A percentile compares a stretch with the other conserved stretches of the same genome.
phyloP scores from a whole-genome alignment of 2,888 invertebrate genomes.

The Drosophila austrosaltans region DNA sequence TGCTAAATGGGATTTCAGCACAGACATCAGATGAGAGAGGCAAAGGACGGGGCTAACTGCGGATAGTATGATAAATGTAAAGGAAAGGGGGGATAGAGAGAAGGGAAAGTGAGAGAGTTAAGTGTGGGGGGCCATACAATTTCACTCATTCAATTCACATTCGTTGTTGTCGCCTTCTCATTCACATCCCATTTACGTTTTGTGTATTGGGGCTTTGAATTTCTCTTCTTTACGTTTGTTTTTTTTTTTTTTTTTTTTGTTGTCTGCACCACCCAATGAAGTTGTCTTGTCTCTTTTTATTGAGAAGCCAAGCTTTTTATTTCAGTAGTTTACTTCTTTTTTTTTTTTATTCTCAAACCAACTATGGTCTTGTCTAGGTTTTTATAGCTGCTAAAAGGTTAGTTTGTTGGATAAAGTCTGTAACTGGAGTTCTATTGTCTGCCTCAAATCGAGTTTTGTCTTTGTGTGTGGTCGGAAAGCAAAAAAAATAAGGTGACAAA shows the following conservation, averaged over 20 bases:
- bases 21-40: not conserved
- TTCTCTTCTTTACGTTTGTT: conserved; percentile 30
- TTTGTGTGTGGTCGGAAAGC: conserved; percentile 19
- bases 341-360: conserved; percentile 8
- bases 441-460: conserved; percentile 8
- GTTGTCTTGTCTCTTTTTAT: conserved; percentile 34
- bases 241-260: not conserved
- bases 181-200: conserved; percentile 50
- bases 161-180: conserved; percentile 46
- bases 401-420: conserved; percentile 15
- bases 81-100: not conserved
- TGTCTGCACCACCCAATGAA: conserved; percentile 35
- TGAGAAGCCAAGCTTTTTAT: conserved; percentile 18
- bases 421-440: conserved; percentile 31
- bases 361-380: conserved; percentile 29
- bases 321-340: conserved; percentile 4
- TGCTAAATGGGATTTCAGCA: conserved; percentile 53
- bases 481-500: conserved; percentile 19
- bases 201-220: conserved; percentile 63
- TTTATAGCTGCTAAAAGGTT: conserved; percentile 55
- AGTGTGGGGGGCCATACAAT: conserved; percentile 48
- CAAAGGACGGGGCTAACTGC: no score
- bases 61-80: no score
- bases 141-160: conserved; percentile 66
- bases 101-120: not conserved